phyloP scores from a whole-genome alignment of 2,113 vertebrate genomes.

The Rhipidura dahli region DNA sequence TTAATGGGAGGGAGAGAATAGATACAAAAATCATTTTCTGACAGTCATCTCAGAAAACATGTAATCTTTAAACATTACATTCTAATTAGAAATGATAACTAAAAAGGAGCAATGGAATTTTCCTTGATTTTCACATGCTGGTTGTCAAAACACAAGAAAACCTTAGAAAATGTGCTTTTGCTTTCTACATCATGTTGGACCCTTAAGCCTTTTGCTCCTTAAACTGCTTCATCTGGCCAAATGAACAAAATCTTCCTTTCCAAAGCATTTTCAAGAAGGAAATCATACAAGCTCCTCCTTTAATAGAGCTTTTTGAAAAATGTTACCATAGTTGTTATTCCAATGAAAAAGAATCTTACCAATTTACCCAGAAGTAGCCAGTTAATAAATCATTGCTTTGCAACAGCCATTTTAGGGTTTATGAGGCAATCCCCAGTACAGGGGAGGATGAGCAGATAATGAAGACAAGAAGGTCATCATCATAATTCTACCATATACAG shows the following conservation, averaged over 20 bases:
- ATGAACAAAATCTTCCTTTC: not conserved
- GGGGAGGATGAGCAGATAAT: not conserved
- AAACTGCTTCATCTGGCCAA: not conserved
- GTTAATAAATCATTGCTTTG: not conserved
- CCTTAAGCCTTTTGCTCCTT: not conserved
- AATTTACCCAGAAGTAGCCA: not conserved
- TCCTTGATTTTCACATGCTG: not conserved
- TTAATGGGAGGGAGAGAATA: not conserved
- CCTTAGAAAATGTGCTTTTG: not conserved
- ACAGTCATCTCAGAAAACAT: not conserved
- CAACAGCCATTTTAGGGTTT: not conserved
- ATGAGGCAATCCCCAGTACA: not conserved
- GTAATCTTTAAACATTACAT: not conserved
- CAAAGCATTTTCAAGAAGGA: not conserved
- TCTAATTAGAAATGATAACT: not conserved
- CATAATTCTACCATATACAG: not conserved
- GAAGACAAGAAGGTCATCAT: not conserved
- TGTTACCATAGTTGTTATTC: not conserved
- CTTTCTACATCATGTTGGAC: not conserved
- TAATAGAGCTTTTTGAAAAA: not conserved
- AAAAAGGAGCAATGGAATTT: not conserved
- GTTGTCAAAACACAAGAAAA: not conserved
- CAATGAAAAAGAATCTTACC: not conserved
- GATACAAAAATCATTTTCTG: not conserved
- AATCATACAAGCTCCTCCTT: not conserved